phyloP scores from a whole-genome alignment of 1,140 invertebrate species.

The Drosophila prosaltans region DNA sequence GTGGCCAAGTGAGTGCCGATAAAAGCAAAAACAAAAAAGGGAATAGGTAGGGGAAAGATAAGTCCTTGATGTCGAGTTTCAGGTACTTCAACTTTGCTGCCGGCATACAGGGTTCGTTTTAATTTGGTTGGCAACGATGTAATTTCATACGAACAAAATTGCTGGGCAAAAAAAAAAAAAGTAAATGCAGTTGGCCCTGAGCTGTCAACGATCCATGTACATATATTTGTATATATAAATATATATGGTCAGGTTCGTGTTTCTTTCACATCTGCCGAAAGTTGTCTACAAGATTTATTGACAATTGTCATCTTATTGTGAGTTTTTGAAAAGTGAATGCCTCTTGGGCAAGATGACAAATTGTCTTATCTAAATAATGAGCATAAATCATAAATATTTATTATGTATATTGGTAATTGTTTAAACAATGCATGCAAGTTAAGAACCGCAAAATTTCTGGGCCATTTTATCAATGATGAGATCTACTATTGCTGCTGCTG shows the following conservation, averaged over 20 bases:
- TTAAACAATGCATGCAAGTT: conserved; percentile 21
- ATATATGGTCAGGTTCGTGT: conserved; percentile 10
- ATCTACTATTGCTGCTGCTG: background rate
- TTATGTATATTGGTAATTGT: conserved; percentile 25
- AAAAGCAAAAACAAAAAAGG: background rate
- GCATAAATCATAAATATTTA: conserved; percentile 20
- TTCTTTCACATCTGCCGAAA: conserved; percentile 65
- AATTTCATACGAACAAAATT: conserved; percentile 57
- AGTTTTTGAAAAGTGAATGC: conserved; percentile 75
- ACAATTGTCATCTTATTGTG: conserved; percentile 63
- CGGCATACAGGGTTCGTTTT: background rate
- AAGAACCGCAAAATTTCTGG: background rate
- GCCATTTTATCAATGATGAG: conserved; percentile 2
- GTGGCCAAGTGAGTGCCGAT: background rate
- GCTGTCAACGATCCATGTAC: conserved; percentile 62
- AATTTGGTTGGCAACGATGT: conserved; percentile 54
- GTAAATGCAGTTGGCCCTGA: conserved; percentile 81
- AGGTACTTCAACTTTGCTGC: conserved; percentile 67
- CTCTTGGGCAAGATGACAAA: conserved; percentile 71
- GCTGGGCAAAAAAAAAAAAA: conserved; percentile 51
- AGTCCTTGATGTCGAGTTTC: conserved; percentile 72
- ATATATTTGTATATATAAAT: background rate
- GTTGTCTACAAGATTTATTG: conserved; percentile 76
- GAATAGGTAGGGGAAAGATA: conserved; percentile 25
- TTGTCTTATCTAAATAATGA: conserved; percentile 48